Evolutionary conservation across 1,140 invertebrate species (phyloP).

Genomic region (Drosophila nannoptera): DNA sequence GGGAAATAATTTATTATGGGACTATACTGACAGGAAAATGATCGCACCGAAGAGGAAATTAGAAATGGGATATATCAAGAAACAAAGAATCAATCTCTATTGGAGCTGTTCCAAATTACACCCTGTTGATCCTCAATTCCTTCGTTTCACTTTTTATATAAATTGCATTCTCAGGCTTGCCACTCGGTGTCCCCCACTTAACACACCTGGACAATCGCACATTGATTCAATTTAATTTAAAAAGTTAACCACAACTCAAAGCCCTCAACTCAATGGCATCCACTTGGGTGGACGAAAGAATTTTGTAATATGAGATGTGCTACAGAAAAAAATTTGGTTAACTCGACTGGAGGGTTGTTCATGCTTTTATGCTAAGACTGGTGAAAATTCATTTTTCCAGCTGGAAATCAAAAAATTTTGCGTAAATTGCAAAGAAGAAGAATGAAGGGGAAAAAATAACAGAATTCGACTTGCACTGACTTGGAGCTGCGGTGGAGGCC

Average conservation of each 20-base stretch:
- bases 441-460: slow-evolving; percentile 19
- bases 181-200: too few relatives aligned
- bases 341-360: slow-evolving; percentile 14
- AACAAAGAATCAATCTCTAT: too few relatives aligned
- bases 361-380: slow-evolving; percentile 20
- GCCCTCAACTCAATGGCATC: slow-evolving; percentile 4
- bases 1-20: too few relatives aligned
- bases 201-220: background rate
- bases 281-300: slow-evolving; percentile 29
- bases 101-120: too few relatives aligned
- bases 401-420: slow-evolving; percentile 51
- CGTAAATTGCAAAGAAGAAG: slow-evolving; percentile 34
- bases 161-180: too few relatives aligned
- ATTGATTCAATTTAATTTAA: slow-evolving; percentile 3
- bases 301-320: slow-evolving; percentile 31
- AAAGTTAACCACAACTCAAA: background rate
- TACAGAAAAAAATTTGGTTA: slow-evolving; percentile 38
- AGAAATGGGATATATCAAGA: too few relatives aligned
- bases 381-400: slow-evolving; percentile 64
- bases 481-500: background rate
- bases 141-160: too few relatives aligned
- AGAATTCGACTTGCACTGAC: slow-evolving; percentile 5
- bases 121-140: too few relatives aligned
- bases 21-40: too few relatives aligned
- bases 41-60: too few relatives aligned